Evolutionary conservation across 2,888 invertebrate species (phyloP), one percentile per base, ranked within the genome.

Genomic region (Chrysolina oricalcia): DNA sequence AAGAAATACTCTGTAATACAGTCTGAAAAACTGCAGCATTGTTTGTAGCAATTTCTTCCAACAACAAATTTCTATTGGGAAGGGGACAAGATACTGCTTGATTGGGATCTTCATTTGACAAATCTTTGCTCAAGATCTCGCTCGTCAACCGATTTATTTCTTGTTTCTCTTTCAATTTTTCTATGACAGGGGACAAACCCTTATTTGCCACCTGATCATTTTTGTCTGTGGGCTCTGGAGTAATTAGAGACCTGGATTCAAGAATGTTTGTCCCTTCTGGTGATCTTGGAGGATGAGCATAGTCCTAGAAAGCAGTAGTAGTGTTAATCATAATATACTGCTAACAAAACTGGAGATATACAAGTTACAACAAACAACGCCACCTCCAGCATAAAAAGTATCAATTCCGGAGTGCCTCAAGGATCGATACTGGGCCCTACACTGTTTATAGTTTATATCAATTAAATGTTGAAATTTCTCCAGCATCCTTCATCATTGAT

Each of bases 11-110:
- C 80, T 83, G 72, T 79, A 80, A 83, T 74, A 92, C 83, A 74
- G 92, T 93, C 88, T 94, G 94, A 86, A 92, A 94, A 0, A 93
- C 92, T 35, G 93, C 94, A 48, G 90, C 90, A 63, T 90, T 88
- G 81, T 91, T 92, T 48, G 90, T 91, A 10, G 92, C 91, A 77
- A 94, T 92, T 73, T 89, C 87, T 82, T 93, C 91, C 53, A 92
- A 85, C 40, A 88, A 84, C 27, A 86, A 56, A 72, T 80, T 59
- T 53, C 72, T 80, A 63, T 68, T 77, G 43, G 75, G 21, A 11
- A 41, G 21, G 27, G 50, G 21, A 5, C 19, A 4, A 17, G 48
- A 10, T 13, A 15, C 41, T 15, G 48, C 64, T 40, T 64, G 67
- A 56, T 70, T 73, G 1, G 46, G 8, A 50, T 72, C 65, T 27